A percentile compares a stretch with the other conserved stretches of the same genome.
Conservation (phyloP, 2,888 invertebrate species). For the Volucella inanis region DNA sequence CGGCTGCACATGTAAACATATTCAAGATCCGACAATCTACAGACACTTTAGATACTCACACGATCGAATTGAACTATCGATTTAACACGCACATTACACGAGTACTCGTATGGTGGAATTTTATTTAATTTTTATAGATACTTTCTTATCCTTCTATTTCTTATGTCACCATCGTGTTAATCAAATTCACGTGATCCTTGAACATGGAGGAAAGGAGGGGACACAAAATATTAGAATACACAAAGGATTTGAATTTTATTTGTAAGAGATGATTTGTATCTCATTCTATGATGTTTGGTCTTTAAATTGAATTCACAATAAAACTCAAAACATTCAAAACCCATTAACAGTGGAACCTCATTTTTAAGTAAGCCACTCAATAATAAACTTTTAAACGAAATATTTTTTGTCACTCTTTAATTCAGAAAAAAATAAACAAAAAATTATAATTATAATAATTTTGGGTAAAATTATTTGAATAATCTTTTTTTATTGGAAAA, state of each 20-base stretch:
- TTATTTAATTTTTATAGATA: conserved; percentile 10
- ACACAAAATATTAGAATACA: neutral
- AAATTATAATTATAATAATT: conserved; percentile 12
- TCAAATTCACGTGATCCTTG: conserved; percentile 55
- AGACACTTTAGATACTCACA: conserved; percentile 32
- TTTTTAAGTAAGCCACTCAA: neutral
- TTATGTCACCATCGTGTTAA: conserved; percentile 21
- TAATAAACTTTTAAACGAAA: neutral
- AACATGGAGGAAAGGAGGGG: conserved; percentile 1
- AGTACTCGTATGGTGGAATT: neutral
- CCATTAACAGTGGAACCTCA: neutral
- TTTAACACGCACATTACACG: conserved; percentile 29
- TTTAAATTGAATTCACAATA: neutral
- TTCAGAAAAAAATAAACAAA: no score
- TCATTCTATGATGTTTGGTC: conserved; percentile 1
- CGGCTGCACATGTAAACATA: conserved; percentile 67
- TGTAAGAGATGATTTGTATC: conserved; percentile 7
- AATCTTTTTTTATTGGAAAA: conserved; percentile 39
- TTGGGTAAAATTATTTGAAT: conserved; percentile 46
- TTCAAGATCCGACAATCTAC: conserved; percentile 50
- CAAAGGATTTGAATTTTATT: neutral
- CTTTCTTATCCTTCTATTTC: conserved; percentile 5
- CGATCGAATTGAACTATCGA: conserved; percentile 16
- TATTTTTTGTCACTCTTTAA: neutral
- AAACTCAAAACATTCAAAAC: neutral